Evolutionary conservation across 1,140 invertebrate species (phyloP).

Genomic region (Drosophila simulans): DNA sequence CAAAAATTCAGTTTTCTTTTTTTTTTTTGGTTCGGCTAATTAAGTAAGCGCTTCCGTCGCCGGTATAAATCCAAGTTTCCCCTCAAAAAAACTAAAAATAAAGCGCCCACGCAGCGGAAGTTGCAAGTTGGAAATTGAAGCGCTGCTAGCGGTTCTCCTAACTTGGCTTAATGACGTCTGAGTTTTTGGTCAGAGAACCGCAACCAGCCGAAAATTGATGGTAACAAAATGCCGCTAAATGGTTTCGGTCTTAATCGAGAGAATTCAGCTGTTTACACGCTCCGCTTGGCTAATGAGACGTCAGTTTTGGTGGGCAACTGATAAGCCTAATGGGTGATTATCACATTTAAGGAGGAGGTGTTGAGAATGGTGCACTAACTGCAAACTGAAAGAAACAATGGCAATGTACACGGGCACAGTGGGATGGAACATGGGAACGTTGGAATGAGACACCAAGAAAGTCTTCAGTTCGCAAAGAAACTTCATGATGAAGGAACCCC

Average conservation of each 20-base stretch:
- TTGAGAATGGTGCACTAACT: background rate
- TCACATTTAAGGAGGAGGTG: conserved; percentile 1
- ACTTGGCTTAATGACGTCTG: conserved; percentile 53
- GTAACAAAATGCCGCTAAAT: conserved; percentile 80
- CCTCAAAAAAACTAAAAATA: conserved; percentile 7
- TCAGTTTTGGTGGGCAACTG: conserved; percentile 16
- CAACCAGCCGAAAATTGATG: conserved; percentile 50
- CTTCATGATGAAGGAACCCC: background rate
- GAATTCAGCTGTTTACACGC: conserved; percentile 78
- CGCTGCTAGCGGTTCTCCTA: conserved; percentile 47
- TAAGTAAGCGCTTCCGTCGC: conserved; percentile 70
- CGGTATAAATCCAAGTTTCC: conserved; percentile 13
- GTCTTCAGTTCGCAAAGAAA: background rate
- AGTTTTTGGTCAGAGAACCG: conserved; percentile 50
- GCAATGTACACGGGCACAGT: background rate
- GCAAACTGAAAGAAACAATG: background rate
- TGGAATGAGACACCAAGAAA: conserved; percentile 4
- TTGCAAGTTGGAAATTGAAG: conserved; percentile 54
- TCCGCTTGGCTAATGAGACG: conserved; percentile 74
- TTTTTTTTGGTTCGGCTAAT: conserved; percentile 50
- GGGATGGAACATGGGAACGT: background rate
- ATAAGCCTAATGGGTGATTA: conserved; percentile 43
- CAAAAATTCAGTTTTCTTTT: conserved; percentile 38
- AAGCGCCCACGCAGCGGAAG: conserved; percentile 63
- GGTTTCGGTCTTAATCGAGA: conserved; percentile 61